Percentiles rank a stretch among this genome's conserved stretches.
These are phyloP conservation scores for Pseudomyrmex flavicornis DNA, from an alignment of 1,140 invertebrate genomes.

Conservation along the genomic window DNA sequence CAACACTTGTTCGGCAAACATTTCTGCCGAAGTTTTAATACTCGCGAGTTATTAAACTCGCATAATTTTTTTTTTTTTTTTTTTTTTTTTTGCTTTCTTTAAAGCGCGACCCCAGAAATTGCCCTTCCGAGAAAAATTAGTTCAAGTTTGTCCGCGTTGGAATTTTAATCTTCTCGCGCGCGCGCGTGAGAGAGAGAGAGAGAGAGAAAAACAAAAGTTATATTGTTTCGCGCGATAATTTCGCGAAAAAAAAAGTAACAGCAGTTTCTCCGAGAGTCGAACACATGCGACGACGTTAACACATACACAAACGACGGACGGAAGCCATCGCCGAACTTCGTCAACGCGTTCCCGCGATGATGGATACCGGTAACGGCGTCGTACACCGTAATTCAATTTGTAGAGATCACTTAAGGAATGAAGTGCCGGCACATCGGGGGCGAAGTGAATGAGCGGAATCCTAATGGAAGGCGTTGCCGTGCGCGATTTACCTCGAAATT, in stretches of 20 bases:
- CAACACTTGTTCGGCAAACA: neutral
- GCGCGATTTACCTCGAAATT: slow-evolving; percentile 32
- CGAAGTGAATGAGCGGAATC: slow-evolving; percentile 29
- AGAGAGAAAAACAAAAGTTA: slow-evolving; percentile 21
- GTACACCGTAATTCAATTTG: slow-evolving; percentile 48
- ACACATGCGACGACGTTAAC: too few relatives aligned
- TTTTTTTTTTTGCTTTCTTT: neutral
- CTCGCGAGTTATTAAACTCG: neutral
- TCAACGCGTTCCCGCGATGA: slow-evolving; percentile 7
- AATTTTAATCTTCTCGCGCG: slow-evolving; percentile 18
- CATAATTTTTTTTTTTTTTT: neutral
- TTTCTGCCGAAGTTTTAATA: neutral
- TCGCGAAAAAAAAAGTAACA: neutral
- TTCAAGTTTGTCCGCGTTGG: slow-evolving; percentile 3
- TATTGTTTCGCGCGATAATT: slow-evolving; percentile 28
- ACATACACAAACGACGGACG: too few relatives aligned
- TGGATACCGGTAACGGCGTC: slow-evolving; percentile 27
- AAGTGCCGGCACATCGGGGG: neutral
- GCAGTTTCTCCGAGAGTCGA: too few relatives aligned
- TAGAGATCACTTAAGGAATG: slow-evolving; percentile 46
- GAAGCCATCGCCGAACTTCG: neutral
- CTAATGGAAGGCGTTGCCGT: slow-evolving; percentile 9
- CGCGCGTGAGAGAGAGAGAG: too few relatives aligned
- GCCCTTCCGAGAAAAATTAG: slow-evolving; percentile 8
- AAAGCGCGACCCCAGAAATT: slow-evolving; percentile 25